Percentiles rank a stretch among this genome's conserved stretches.
Conservation (phyloP, 2,888 invertebrate genomes). For the Xanthia icteritia region DNA sequence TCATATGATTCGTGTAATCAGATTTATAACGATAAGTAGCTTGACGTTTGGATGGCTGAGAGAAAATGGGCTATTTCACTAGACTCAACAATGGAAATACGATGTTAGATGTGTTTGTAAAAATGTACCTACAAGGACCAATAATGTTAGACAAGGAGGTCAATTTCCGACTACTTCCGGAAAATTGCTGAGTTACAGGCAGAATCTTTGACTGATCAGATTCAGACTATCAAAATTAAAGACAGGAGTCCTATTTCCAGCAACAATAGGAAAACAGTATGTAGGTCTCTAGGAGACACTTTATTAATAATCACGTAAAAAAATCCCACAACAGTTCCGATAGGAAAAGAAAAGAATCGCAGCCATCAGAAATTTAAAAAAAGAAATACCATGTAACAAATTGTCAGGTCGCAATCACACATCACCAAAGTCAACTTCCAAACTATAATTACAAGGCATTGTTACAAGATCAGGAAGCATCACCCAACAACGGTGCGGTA, state of each 20-base stretch:
- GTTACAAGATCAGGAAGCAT: conserved; percentile 50
- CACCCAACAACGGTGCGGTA: conserved; percentile 42
- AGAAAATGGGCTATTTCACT: neutral
- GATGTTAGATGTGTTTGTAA: neutral
- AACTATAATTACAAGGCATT: conserved; percentile 31
- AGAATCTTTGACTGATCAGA: neutral
- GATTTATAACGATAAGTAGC: neutral
- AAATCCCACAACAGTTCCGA: neutral
- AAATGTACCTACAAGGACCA: neutral
- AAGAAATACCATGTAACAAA: neutral
- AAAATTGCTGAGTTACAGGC: neutral
- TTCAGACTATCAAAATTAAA: neutral
- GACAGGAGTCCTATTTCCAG: neutral
- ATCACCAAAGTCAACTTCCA: conserved; percentile 18
- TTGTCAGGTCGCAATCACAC: neutral
- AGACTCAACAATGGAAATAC: neutral
- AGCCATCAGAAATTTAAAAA: conserved; percentile 7
- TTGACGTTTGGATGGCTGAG: neutral
- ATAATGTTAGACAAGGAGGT: neutral
- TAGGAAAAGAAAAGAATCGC: neutral
- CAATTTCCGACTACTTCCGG: no score
- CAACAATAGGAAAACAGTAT: neutral
- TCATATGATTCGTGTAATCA: conserved; percentile 6
- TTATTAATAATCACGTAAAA: neutral
- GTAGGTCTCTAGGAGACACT: neutral